Conservation (phyloP, 1,140 invertebrate species). For the Drosophila kepulauana region DNA sequence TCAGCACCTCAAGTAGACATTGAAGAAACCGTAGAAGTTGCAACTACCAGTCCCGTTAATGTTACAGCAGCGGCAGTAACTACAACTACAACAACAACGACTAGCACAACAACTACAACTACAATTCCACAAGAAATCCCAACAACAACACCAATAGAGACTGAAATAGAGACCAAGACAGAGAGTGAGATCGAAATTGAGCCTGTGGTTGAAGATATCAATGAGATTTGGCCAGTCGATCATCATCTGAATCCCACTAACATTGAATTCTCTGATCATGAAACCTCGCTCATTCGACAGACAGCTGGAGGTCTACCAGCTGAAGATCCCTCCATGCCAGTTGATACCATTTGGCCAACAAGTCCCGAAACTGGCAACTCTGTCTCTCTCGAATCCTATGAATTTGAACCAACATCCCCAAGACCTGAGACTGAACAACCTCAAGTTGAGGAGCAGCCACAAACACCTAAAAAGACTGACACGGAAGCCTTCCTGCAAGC, state of each 20-base stretch:
- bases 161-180: conserved; percentile 15
- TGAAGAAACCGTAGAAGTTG: conserved; percentile 78
- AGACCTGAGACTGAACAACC: conserved; percentile 16
- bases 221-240: conserved; percentile 80
- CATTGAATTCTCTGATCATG: conserved; percentile 81
- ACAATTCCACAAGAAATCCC: conserved; percentile 7
- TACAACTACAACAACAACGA: conserved; percentile 28
- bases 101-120: conserved; percentile 33
- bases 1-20: conserved; percentile 83
- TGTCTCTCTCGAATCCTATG: conserved; percentile 67
- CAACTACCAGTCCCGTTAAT: conserved; percentile 77
- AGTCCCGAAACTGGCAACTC: conserved; percentile 78
- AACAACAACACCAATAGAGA: conserved; percentile 15
- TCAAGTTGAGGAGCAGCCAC: conserved; percentile 2
- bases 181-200: conserved; percentile 15
- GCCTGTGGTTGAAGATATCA: conserved; percentile 70
- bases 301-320: conserved; percentile 13
- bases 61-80: conserved; percentile 73
- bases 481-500: conserved; percentile 48
- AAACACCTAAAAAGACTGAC: conserved; percentile 48
- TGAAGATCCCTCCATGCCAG: conserved; percentile 52
- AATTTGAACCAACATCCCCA: conserved; percentile 61
- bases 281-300: conserved; percentile 31
- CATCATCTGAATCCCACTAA: conserved; percentile 74
- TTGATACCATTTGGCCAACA: conserved; percentile 76